Evolutionary conservation across 2,113 vertebrate genomes (phyloP).

Genomic region (Myiozetetes cayanensis): DNA sequence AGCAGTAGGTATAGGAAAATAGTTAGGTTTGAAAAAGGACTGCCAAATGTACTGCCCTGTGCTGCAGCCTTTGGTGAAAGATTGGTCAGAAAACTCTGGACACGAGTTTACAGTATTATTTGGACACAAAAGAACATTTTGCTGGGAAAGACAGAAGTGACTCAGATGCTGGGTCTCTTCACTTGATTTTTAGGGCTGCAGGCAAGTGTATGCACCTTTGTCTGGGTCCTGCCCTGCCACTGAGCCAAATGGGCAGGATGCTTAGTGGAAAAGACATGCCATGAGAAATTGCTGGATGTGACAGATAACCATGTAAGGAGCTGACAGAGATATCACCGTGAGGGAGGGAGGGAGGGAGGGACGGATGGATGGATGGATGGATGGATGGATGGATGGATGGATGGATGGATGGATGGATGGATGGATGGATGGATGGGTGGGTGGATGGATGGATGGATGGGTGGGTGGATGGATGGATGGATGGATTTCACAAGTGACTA

Average conservation of each 20-base stretch:
- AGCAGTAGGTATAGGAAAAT: background rate
- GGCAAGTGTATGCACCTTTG: background rate
- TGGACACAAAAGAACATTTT: background rate
- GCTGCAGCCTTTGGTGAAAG: conserved; percentile 11
- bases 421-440: background rate
- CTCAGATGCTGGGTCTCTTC: background rate
- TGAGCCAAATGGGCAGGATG: background rate
- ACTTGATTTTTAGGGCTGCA: background rate
- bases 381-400: background rate
- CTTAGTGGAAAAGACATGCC: background rate
- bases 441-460: background rate
- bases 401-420: background rate
- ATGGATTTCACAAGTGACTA: background rate
- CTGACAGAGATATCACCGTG: background rate
- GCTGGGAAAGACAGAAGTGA: background rate
- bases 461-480: background rate
- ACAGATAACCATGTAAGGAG: background rate
- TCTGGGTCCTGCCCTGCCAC: background rate
- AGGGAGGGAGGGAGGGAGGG: background rate
- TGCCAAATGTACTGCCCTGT: background rate
- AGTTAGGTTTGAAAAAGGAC: conserved; percentile 43
- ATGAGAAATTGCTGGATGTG: background rate
- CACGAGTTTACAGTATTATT: background rate
- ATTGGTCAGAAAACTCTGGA: conserved; percentile 18
- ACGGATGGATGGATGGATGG: background rate